Evolutionary conservation across 2,888 invertebrate species (phyloP), one percentile per base, ranked within the genome.

Genomic region (Drosophila stalkeri): DNA sequence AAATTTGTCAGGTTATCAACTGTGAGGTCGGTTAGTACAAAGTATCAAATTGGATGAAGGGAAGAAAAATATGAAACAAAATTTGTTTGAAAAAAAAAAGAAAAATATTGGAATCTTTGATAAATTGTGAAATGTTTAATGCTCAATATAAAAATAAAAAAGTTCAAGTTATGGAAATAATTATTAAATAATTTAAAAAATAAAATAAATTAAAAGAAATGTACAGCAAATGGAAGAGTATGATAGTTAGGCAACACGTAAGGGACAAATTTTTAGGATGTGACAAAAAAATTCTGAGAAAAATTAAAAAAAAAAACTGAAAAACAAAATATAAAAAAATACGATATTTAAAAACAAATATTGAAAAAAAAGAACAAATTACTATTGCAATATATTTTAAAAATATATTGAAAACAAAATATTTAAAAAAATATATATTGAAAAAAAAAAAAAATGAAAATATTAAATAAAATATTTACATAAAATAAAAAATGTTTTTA

Each of bases 181-280:
- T 35, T 37, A 23, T 44, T 31, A 3, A 44, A 16, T 11, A 59
- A 9, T 23, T 54, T 37, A 3, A 33, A 47, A 23, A 14, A 5
- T 1, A 12, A 33, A 18, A 3, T 11, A 12, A 11, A 3, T 33
- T 2, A 18, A 49, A 3, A 12, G 33, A 11, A 27, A 0, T 47
- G 46, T 43, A 60, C 47, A 49, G 47, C 6, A 41, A 39, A 43
- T 2, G 2, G 20, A 33, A 27, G 54, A 16, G 35, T 8, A 57
- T 43, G 47, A 27, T 75, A 57, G 77, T 49, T 76, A 75, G 76
- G 71, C 27, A 52, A 59, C 35, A 27, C n/a, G 6, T 51, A 60
- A 31, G 62, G 47, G 61, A 60, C 39, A 63, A 70, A 75, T 74
- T 76, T 57, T 47, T 66, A 66, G 65, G 23, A 55, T 65, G 46